phyloP scores from a whole-genome alignment of 2,113 vertebrate genomes.

The Sterna hirundo region DNA sequence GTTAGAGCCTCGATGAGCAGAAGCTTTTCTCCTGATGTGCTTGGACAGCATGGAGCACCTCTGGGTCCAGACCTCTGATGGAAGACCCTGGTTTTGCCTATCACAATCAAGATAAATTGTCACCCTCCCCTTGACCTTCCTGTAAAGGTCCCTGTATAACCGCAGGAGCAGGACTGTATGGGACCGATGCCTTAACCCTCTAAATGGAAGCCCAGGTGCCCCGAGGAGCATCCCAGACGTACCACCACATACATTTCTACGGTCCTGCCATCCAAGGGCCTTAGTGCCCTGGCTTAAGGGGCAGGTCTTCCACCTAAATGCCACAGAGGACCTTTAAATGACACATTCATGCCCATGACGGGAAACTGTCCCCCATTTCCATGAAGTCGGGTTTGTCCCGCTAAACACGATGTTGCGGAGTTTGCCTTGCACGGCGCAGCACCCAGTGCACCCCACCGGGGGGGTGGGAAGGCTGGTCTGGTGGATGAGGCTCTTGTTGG shows the following conservation, averaged over 20 bases:
- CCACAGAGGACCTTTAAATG: not conserved
- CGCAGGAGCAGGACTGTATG: accelerated
- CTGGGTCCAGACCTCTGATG: not conserved
- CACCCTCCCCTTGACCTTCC: not conserved
- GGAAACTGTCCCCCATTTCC: not conserved
- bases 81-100: not conserved
- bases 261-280: not conserved
- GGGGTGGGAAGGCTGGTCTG: not conserved
- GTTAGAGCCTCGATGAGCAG: not conserved
- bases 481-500: not conserved
- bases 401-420: accelerated
- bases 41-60: not conserved
- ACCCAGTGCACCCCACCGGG: not conserved
- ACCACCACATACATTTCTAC: not conserved
- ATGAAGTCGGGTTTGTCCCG: not conserved
- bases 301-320: not conserved
- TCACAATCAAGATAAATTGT: not conserved
- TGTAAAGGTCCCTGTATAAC: not conserved
- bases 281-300: not conserved
- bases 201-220: not conserved
- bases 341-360: accelerated
- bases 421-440: not conserved
- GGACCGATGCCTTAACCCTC: not conserved
- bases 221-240: not conserved
- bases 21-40: not conserved